These are phyloP conservation scores for Pemphredon lugubris DNA, from an alignment of 2,888 invertebrate species.

Conservation along the genomic window DNA sequence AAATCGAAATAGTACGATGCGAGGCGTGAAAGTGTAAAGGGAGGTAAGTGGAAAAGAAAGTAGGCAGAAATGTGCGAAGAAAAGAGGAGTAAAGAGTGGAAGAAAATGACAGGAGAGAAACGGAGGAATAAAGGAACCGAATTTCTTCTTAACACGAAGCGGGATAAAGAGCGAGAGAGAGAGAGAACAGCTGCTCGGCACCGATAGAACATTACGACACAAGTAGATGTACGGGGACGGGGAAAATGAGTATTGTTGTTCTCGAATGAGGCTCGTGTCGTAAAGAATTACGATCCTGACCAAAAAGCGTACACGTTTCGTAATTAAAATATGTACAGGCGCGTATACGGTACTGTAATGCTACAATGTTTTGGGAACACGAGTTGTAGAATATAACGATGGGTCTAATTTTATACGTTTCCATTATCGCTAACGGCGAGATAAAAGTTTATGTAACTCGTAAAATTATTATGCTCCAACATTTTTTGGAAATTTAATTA, in stretches of 20 bases:
- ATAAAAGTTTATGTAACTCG: slow-evolving; percentile 46
- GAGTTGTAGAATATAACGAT: slow-evolving; percentile 35
- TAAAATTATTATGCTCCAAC: slow-evolving; percentile 32
- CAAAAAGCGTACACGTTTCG: neutral
- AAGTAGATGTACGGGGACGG: neutral
- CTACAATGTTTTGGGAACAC: slow-evolving; percentile 24
- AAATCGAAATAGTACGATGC: no score
- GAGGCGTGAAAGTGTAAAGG: neutral
- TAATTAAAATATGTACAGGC: slow-evolving; percentile 40
- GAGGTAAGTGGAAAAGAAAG: neutral
- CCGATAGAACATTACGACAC: neutral
- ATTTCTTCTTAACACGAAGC: no score
- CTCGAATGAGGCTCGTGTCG: slow-evolving; percentile 3
- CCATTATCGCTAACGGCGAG: slow-evolving; percentile 26
- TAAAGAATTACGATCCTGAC: slow-evolving; percentile 39
- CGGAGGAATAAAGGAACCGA: no score
- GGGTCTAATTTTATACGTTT: slow-evolving; percentile 23
- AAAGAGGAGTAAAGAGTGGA: no score
- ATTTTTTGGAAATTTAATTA: slow-evolving; percentile 19
- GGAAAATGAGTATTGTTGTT: neutral
- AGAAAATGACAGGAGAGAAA: no score
- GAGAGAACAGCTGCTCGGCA: neutral
- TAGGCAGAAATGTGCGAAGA: no score
- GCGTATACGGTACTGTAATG: slow-evolving; percentile 26
- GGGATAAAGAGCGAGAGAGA: no score